Conservation (phyloP, 2,797 vertebrate species). For the Pristis pectinata region DNA sequence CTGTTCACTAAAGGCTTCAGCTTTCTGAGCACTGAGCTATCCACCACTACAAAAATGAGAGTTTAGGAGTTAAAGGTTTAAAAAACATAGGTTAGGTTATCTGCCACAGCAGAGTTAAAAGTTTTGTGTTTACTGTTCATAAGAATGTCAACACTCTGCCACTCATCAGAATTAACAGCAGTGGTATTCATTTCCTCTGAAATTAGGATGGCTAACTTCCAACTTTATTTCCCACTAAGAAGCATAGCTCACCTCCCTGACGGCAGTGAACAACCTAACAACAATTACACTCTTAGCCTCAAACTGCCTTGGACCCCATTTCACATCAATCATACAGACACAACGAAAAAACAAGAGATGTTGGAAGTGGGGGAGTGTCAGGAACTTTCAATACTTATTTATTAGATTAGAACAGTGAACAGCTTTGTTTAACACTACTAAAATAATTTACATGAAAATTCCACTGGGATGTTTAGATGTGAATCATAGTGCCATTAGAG, state of each 20-base stretch:
- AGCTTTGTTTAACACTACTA: slow-evolving; percentile 36
- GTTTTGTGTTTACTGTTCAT: slow-evolving; percentile 18
- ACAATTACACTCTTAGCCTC: slow-evolving; percentile 26
- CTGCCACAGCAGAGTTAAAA: slow-evolving; percentile 29
- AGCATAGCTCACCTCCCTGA: slow-evolving; percentile 25
- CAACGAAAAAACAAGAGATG: slow-evolving; percentile 19
- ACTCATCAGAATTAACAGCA: slow-evolving; percentile 37
- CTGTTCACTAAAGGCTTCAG: not conserved
- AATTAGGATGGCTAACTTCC: slow-evolving; percentile 35
- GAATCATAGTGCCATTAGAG: slow-evolving; percentile 34
- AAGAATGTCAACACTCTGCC: slow-evolving; percentile 33
- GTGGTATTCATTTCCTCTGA: slow-evolving; percentile 37
- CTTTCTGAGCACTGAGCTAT: not conserved
- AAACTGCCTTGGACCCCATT: slow-evolving; percentile 34
- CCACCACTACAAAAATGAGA: not conserved
- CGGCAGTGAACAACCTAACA: slow-evolving; percentile 34
- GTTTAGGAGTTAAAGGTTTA: not conserved
- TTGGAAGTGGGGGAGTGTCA: slow-evolving; percentile 28
- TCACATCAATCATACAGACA: slow-evolving; percentile 32
- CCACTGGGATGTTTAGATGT: slow-evolving; percentile 37
- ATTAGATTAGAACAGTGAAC: slow-evolving; percentile 38
- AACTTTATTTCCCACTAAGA: slow-evolving; percentile 36
- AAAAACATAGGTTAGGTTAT: not conserved
- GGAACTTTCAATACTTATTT: slow-evolving; percentile 30
- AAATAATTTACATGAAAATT: slow-evolving; percentile 35